phyloP scores from a whole-genome alignment of 2,113 vertebrate species.

The Indicator indicator region DNA sequence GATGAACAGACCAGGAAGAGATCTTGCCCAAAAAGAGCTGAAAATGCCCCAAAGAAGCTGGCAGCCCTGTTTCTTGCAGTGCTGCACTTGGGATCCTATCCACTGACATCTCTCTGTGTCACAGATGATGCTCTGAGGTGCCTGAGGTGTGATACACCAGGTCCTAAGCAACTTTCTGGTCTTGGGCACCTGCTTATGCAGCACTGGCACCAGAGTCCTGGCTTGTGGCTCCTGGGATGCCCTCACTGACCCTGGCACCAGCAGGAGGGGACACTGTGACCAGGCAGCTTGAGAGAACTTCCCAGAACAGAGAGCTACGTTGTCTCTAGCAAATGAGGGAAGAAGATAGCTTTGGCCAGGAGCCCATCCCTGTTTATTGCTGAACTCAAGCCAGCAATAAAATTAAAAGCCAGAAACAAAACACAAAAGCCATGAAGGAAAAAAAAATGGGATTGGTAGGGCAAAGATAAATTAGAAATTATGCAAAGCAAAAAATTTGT shows the following conservation, averaged over 20 bases:
- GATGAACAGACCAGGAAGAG: rapidly evolving
- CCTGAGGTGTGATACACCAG: not conserved
- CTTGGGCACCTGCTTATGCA: not conserved
- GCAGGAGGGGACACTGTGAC: rapidly evolving
- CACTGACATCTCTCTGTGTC: not conserved
- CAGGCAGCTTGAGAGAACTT: not conserved
- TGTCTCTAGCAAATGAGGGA: not conserved
- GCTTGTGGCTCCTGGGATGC: not conserved
- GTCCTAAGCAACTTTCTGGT: constrained; percentile 7
- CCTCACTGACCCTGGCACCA: rapidly evolving
- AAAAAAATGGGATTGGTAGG: not conserved
- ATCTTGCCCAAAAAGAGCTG: not conserved
- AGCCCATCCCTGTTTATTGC: not conserved
- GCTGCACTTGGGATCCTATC: not conserved
- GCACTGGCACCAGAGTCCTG: not conserved
- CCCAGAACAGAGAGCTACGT: not conserved
- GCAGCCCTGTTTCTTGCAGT: not conserved
- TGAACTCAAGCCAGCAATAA: constrained; percentile 19
- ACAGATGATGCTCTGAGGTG: not conserved
- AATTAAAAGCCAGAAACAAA: constrained; percentile 39
- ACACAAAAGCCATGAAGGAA: not conserved
- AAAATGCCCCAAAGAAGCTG: too few relatives aligned
- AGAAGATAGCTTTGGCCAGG: not conserved
- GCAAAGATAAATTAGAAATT: not conserved
- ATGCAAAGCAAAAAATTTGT: not conserved